These are phyloP conservation scores for Barypeithes pellucidus DNA, from an alignment of 2,888 invertebrate species.

Conservation along the genomic window DNA sequence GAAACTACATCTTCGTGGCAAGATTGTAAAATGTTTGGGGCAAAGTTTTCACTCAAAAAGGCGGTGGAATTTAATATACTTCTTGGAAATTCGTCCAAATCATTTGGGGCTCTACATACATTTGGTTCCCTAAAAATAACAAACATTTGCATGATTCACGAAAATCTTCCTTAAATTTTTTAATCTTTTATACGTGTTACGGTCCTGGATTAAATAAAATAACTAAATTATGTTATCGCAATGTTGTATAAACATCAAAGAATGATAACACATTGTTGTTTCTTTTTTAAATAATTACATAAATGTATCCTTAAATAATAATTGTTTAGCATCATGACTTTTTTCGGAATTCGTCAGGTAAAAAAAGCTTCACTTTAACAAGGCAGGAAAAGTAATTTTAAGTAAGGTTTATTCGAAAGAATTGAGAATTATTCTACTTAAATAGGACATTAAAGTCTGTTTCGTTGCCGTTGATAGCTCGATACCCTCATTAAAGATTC, in stretches of 20 bases:
- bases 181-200: not conserved
- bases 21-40: conserved; percentile 60
- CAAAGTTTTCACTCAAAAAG: conserved; percentile 45
- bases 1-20: conserved; percentile 73
- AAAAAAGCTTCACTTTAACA: no score
- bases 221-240: conserved; percentile 1
- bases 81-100: conserved; percentile 43
- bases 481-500: no score
- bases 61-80: conserved; percentile 38
- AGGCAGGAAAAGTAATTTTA: no score
- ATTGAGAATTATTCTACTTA: no score
- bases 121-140: conserved; percentile 66
- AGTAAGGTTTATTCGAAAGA: no score
- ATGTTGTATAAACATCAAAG: conserved; percentile 5
- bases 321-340: not conserved
- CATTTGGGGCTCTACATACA: conserved; percentile 65
- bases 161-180: not conserved
- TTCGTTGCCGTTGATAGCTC: no score
- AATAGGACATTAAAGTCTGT: no score
- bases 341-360: no score
- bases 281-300: not conserved
- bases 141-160: not conserved
- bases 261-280: conserved; percentile 11
- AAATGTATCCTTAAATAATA: not conserved
- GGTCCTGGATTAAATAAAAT: not conserved